Base-by-base conservation (phyloP, 2,888 invertebrate genomes). In the Acanthopleura granulata region DNA sequence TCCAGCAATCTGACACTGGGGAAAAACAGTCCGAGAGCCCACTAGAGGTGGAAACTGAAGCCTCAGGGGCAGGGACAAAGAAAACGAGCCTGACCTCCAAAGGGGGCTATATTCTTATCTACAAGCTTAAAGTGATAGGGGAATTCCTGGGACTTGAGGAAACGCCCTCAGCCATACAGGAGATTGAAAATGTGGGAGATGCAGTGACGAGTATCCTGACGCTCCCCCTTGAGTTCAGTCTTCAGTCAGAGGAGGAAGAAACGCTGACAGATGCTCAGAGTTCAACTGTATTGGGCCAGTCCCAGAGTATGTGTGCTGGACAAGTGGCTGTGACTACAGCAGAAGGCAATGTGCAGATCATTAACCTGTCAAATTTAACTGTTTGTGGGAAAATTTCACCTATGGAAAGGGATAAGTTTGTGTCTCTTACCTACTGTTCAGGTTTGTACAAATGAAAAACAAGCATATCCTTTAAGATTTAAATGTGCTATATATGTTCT, bases 371-470 rank as follows among this genome's bases (percentile, higher is more conserved):
- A n/a, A 94, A 94, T 73, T 93, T 96, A 80, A 93, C 93, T 80
- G 92, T 93, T 6, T 90, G 95, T 11, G 94, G 94, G 0, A 93
- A 93, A 78, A 94, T 89, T 22, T 72, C 76, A n/a, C 85, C 87
- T 15, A 83, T 84, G 12, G 81, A 81, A 61, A 84, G 81, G 15
- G 88, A 88, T 66, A 84, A 80, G 85, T 96, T 96, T 87, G 93
- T 95, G 18, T 95, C 96, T 0, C 95, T 95, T 0, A 94, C 94
- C 0, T 97, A 95, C 90, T 97, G 97, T 89, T 94, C 95, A 76
- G 96, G 96, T 91, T 91, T 92, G 93, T 92, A 29, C 61, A 30
- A 74, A 71, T 74, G 40, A 40, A 40, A 40, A 40, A 40, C 40
- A 40, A 40, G 40, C 72, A 25, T 72, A 29, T 29, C 29, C 11